Percentiles rank a stretch among this genome's conserved stretches.
phyloP scores from a whole-genome alignment of 2,797 vertebrate species.

The Spinibarbus caldwelli region DNA sequence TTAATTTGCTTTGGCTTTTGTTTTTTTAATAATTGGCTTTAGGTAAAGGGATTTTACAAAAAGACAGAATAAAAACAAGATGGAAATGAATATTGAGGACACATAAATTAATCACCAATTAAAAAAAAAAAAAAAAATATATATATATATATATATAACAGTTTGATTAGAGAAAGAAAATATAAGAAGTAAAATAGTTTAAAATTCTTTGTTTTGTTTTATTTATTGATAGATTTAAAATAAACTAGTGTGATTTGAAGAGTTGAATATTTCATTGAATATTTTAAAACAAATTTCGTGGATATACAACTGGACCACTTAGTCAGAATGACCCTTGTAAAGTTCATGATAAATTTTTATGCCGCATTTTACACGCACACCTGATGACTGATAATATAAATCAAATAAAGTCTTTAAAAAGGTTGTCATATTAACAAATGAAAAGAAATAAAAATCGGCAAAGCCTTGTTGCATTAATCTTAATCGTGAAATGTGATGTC shows the following conservation, averaged over 20 bases:
- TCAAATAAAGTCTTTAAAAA: background rate
- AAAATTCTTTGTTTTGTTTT: background rate
- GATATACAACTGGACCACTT: background rate
- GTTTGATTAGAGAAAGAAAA: background rate
- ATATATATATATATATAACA: too few species aligned
- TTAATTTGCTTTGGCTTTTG: background rate
- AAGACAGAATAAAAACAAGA: background rate
- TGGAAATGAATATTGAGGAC: background rate
- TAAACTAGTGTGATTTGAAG: background rate
- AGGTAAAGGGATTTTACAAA: background rate
- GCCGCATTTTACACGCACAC: too few species aligned
- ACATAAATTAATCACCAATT: background rate
- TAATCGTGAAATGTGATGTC: background rate
- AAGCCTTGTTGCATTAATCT: background rate
- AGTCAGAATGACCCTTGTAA: background rate
- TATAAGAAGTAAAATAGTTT: background rate
- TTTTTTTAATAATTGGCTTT: background rate
- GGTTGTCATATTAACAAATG: background rate
- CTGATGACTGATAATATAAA: too few species aligned
- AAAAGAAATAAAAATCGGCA: background rate
- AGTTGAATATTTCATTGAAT: background rate
- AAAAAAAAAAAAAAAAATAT: too few species aligned
- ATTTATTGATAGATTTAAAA: background rate
- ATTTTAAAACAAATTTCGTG: background rate
- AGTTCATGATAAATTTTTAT: background rate